Base-by-base conservation (phyloP, 2,888 invertebrate genomes). In the Rhagonycha fulva region DNA sequence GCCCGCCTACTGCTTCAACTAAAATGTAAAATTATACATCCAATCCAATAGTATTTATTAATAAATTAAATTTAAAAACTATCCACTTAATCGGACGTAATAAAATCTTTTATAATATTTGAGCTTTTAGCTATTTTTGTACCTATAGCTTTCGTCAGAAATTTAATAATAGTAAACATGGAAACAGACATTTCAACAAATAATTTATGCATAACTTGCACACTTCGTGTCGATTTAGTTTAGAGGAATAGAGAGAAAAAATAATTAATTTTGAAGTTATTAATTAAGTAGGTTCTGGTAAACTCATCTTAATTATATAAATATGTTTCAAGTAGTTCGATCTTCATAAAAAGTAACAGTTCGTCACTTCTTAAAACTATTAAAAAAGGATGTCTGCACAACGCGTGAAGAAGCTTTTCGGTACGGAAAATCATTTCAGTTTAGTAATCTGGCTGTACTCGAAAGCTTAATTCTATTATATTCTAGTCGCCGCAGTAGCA, bases 381-480 rank as follows among this genome's bases (percentile, higher is more conserved):
- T 30, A 61, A 69, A 71, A 74, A 76, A 74, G 76, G 74, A 74
- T 68, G 60, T 47, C 71, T 69, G 71, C 67, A 74, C 63, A n/a
- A 28, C 62, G 71, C 76, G 76, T 76, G 76, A 9, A 74, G 76
- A 74, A 47, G 19, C 60, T 71, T 71, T 24, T 66, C 23, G 12
- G 11, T 28, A 72, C 66, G 72, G 72, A 70, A 70, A 24, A 74
- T 66, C 72, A 80, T 83, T 82, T 83, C 83, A 83, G 83, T 84
- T 84, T 84, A 83, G 85, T 85, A 85, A 85, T 85, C 85, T 82
- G 84, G 84, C 84, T 84, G 84, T 84, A 84, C 84, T 83, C 82
- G 84, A 83, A 84, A 83, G 84, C 84, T 85, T 85, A 85, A 85
- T 85, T 85, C 84, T 85, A 85, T 85, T 85, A 85, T 83, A 85